Percentiles rank a stretch among this genome's conserved stretches.
Evolutionary conservation across 2,888 invertebrate genomes (phyloP).

Genomic region (Vanessa cardui): DNA sequence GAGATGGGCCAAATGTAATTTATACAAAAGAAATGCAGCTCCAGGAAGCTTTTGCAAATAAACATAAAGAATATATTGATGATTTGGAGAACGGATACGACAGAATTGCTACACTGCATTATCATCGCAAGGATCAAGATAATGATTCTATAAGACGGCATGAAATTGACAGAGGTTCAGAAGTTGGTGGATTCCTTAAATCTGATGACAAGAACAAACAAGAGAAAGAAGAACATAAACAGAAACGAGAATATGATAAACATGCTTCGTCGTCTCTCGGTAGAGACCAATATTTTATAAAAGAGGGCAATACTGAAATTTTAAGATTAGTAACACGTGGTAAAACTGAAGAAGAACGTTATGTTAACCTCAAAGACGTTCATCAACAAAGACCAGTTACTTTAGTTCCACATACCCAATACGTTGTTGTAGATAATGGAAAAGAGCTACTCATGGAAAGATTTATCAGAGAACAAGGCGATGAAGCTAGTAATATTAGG

Average conservation of each 20-base stretch:
- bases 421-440: conserved; percentile 88
- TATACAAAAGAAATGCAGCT: conserved; percentile 82
- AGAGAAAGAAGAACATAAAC: conserved; percentile 61
- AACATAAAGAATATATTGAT: conserved; percentile 83
- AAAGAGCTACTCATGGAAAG: conserved; percentile 92
- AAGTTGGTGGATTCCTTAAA: conserved; percentile 78
- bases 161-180: conserved; percentile 90
- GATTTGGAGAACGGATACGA: conserved; percentile 83
- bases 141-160: conserved; percentile 89
- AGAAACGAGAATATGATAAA: conserved; percentile 59
- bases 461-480: conserved; percentile 91
- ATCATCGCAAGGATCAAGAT: conserved; percentile 82
- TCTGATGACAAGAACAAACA: conserved; percentile 62
- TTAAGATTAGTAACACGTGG: conserved; percentile 90
- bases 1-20: conserved; percentile 81
- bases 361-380: conserved; percentile 82
- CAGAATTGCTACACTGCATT: conserved; percentile 76
- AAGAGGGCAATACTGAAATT: conserved; percentile 93
- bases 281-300: conserved; percentile 89
- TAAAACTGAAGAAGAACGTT: conserved; percentile 85
- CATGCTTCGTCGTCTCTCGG: conserved; percentile 70
- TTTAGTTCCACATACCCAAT: conserved; percentile 82
- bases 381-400: conserved; percentile 81
- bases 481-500: conserved; percentile 84
- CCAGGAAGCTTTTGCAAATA: conserved; percentile 73